Evolutionary conservation across 2,888 invertebrate species (phyloP), one percentile per base, ranked within the genome.

Genomic region (Ennomos fuscantarius): DNA sequence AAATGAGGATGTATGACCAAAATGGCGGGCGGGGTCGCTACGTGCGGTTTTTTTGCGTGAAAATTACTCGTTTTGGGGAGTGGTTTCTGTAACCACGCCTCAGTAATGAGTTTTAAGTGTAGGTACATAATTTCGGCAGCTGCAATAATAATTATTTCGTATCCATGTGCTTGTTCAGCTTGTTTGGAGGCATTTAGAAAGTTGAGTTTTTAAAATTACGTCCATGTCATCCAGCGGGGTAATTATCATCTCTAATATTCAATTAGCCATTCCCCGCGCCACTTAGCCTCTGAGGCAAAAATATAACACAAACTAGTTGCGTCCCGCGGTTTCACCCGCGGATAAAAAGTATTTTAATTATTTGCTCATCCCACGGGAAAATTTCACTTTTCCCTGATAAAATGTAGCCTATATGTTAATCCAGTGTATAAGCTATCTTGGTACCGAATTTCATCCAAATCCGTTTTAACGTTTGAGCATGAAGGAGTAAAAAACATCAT

Each of bases 61-160:
- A 67, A 68, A 66, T 60, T 66, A 40, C 50, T 56, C 37, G 53
- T 50, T 64, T 66, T 64, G 57, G 68, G 68, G 64, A 45, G 68
- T 49, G 60, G 64, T 58, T 34, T 48, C 8, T 3, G 2, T 12
- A 37, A 49, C 66, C 58, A 52, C 68, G 60, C 68, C 68, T 63
- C 9, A 9, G 50, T 62, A 62, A 66, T 60, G 54, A 50, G 12
- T 11, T 8, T 3, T 24, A 24, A 24, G 24, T 24, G 24, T 24
- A 5, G 2, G 40, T 42, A 36, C 31, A 46, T 51, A 55, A 48
- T 53, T 57, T 50, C 37, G 55, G 50, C 45, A 41, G 41, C 52
- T 52, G 53, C 46, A 49, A 45, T 60, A 47, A 43, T 55, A 37
- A 60, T 55, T 42, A 13, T 54, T 36, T 43, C 49, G 36, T 33